Evolutionary conservation across 1,140 invertebrate species (phyloP), one percentile per base, ranked within the genome.

Genomic region (Camponotus floridanus): DNA sequence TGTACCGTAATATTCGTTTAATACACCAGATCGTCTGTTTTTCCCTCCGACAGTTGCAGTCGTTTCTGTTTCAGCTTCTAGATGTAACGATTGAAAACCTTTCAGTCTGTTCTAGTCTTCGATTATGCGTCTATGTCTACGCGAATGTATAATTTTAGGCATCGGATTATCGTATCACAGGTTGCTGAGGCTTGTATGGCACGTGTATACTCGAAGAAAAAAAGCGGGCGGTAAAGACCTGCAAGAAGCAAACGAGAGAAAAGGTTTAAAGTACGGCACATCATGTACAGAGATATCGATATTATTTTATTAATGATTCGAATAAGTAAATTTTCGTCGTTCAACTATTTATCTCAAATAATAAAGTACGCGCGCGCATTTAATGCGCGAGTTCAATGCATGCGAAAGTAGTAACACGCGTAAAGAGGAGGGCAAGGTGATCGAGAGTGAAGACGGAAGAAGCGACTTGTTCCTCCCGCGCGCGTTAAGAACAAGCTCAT

Each of bases 161-260:
- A 87, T 76, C 90, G 92, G 87, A 86, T 91, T 91, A 89, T 87
- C 92, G 68, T 94, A 94, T 94, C 94, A 94, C 94, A 94, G 94
- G 91, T 89, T 93, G 91, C 89, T 92, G 91, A 91, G 80, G 88
- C 57, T 90, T 84, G 86, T 94, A 94, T 94, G 94, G 94, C 94
- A 94, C 94, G 87, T 93, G 73, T 84, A 91, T 91, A 51, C 15
- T 51, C 48, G 48, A 51, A 48, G 85, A 74, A 59, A 78, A 79
- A 64, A 18, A 59, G 59, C 73, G 68, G 36, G 26, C 57, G 71
- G 36, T 51, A 26, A 42, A 65, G 18, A 85, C 33, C 88, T 87
- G 86, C n/a, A 73, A 76, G n/a, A 74, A 81, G 48, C 3, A 21
- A 68, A 64, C 48, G 26, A 73, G 31, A 73, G 13, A 74, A n/a